Evolutionary conservation across 2,797 vertebrate genomes (phyloP).

Genomic region (Rhinichthys osculus): DNA sequence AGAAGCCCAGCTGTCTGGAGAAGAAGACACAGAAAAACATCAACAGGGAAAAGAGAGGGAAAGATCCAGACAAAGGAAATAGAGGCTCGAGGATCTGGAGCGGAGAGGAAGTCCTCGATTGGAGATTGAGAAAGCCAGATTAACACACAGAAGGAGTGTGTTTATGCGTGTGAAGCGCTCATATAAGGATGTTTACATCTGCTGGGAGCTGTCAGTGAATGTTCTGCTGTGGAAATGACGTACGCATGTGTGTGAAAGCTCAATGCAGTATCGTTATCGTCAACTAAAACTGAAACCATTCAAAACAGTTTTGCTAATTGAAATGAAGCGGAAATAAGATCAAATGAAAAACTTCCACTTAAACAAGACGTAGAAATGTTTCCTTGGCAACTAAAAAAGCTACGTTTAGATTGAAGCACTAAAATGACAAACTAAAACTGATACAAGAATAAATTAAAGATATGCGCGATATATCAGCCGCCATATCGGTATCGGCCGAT

Average conservation of each 20-base stretch:
- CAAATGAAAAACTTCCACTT: too few relatives aligned
- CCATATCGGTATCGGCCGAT: too few relatives aligned
- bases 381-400: too few relatives aligned
- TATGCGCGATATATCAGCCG: too few relatives aligned
- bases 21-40: background rate
- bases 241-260: background rate
- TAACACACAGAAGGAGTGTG: background rate
- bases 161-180: background rate
- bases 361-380: too few relatives aligned
- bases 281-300: background rate
- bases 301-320: background rate
- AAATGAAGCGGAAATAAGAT: background rate
- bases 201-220: background rate
- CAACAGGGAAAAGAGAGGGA: background rate
- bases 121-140: constrained; percentile 29
- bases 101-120: background rate
- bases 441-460: too few relatives aligned
- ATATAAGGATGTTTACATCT: constrained; percentile 17
- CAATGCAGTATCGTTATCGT: background rate
- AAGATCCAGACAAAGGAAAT: background rate
- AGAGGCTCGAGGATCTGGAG: background rate
- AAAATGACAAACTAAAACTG: too few relatives aligned
- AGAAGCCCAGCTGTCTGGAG: constrained; percentile 43
- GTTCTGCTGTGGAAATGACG: background rate
- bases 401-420: too few relatives aligned